Evolutionary conservation across 30 jellyfish, hydroid and myxozoan species (phyloP).

Genomic region (Aurelia aurita): DNA sequence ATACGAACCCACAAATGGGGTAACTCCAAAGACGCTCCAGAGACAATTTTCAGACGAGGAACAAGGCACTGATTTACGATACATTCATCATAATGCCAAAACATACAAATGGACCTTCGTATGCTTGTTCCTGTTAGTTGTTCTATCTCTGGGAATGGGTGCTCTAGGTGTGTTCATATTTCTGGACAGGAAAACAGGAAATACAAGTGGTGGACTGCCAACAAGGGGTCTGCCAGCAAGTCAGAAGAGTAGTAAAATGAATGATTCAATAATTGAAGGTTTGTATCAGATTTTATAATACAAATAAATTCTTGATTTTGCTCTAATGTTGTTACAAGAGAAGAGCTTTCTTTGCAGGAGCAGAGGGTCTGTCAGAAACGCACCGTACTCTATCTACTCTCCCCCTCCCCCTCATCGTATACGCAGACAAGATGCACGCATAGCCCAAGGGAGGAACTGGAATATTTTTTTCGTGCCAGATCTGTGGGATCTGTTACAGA

Average conservation of each 20-base stretch:
- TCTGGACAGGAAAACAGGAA: neutral
- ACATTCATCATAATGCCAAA: conserved; percentile 25
- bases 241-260: too few relatives aligned
- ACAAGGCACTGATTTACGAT: conserved; percentile 36
- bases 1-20: conserved; percentile 54
- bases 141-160: conserved; percentile 29
- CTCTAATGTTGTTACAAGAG: too few relatives aligned
- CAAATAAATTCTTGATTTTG: too few relatives aligned
- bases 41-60: conserved; percentile 66
- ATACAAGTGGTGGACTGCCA: neutral
- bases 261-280: neutral
- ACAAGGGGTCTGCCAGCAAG: neutral
- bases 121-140: conserved; percentile 6
- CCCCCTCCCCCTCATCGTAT: too few relatives aligned
- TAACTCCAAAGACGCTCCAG: neutral
- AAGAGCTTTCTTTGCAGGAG: too few relatives aligned
- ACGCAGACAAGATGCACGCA: too few relatives aligned
- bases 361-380: too few relatives aligned
- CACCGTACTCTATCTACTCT: too few relatives aligned
- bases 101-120: conserved; percentile 36
- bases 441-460: too few relatives aligned
- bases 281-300: neutral
- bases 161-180: conserved; percentile 25
- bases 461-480: too few relatives aligned
- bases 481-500: too few relatives aligned